Evolutionary conservation across 2,888 invertebrate species (phyloP), one percentile per base, ranked within the genome.

Genomic region (Eristalinus aeneus): DNA sequence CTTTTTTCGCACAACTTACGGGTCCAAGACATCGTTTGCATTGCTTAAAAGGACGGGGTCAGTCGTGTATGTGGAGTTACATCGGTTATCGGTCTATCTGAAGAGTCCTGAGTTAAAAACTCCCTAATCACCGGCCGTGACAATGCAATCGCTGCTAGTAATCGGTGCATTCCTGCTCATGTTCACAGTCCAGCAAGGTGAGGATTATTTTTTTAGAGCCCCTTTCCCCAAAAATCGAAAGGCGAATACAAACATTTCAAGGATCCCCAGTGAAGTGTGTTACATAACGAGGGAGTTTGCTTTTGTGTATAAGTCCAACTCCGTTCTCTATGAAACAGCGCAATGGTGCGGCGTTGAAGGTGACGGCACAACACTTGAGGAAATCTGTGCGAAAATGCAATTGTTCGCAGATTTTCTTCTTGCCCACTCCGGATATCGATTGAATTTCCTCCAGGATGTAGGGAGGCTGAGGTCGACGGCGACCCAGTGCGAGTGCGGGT

Each of bases 111-210:
- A 54, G 12, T 39, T 61, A 34, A 34, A 23, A 69, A 22, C 56
- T 20, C 27, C 53, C n/a, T 11, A 46, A 46, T 46, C 46, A n/a
- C 46, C 4, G 61, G 39, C n/a, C 63, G 32, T 46, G 79, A 90
- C 89, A 88, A 92, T 92, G 92, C 92, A 92, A 89, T 91, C 91
- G 80, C 88, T 92, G 88, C 89, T 91, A 88, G 88, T 92, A 89
- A 91, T 90, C 88, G 91, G 91, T 89, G 91, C 90, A 88, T 89
- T 93, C 81, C 90, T 92, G 84, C 88, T 93, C 88, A 90, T 92
- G 88, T 89, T 93, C 89, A 91, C 91, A 88, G 91, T 92, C 88
- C 91, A 93, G 89, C 91, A 92, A 93, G 93, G 93, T 92, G 91
- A 91, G 90, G 89, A 90, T 22, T 67, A 64, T 36, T 82, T 34